phyloP scores from a whole-genome alignment of 2,888 invertebrate species.

The Drosophila monieri region DNA sequence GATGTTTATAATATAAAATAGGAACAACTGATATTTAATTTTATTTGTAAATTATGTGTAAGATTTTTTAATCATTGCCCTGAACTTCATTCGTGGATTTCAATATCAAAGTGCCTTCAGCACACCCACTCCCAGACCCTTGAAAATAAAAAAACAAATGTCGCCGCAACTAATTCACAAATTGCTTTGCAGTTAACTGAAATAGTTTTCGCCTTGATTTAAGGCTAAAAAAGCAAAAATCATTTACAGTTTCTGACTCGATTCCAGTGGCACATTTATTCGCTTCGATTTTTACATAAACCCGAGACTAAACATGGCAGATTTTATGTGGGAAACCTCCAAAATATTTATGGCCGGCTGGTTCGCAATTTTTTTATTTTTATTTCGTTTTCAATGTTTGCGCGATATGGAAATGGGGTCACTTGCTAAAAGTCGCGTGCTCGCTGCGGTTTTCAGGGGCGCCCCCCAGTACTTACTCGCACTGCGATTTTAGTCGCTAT shows the following conservation, averaged over 20 bases:
- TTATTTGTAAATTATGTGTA: neutral
- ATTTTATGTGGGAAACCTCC: slow-evolving; percentile 71
- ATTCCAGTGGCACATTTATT: slow-evolving; percentile 31
- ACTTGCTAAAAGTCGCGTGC: slow-evolving; percentile 74
- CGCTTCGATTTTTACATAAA: slow-evolving; percentile 54
- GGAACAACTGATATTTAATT: neutral
- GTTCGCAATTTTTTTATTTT: slow-evolving; percentile 44
- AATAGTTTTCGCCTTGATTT: slow-evolving; percentile 62
- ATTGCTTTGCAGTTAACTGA: slow-evolving; percentile 57
- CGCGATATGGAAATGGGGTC: slow-evolving; percentile 69
- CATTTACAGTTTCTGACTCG: slow-evolving; percentile 34
- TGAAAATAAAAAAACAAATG: slow-evolving; percentile 25
- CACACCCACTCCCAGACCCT: neutral
- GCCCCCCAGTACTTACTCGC: slow-evolving; percentile 41
- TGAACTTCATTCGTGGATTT: slow-evolving; percentile 23
- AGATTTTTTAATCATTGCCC: neutral
- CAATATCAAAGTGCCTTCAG: neutral
- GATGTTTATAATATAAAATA: neutral
- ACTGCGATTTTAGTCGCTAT: slow-evolving; percentile 45
- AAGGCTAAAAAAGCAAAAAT: slow-evolving; percentile 52
- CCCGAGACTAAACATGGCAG: slow-evolving; percentile 57
- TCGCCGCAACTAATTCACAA: slow-evolving; percentile 56
- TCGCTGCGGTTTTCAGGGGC: slow-evolving; percentile 67
- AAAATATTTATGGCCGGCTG: slow-evolving; percentile 71
- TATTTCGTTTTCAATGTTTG: slow-evolving; percentile 72